Evolutionary conservation across 2,113 vertebrate species (phyloP), one percentile per base, ranked within the genome.

Genomic region (Ochotona curzoniae): DNA sequence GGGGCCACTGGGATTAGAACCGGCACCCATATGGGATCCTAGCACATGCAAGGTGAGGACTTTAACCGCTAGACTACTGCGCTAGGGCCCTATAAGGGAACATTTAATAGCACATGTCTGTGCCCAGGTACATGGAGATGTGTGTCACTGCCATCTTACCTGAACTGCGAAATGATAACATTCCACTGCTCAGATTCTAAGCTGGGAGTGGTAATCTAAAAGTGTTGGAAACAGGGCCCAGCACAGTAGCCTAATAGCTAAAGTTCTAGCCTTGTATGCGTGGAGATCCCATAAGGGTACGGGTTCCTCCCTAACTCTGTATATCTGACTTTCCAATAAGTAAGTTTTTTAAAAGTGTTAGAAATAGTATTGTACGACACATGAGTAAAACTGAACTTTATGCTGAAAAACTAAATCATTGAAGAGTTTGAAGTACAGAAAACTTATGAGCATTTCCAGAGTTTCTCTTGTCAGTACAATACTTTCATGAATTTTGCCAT

Each of bases 351-450:
- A 44, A 44, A 44, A 44, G 38, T 44, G 38, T 44, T 44, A 44
- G 38, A 44, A 44, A 44, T 44, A 44, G 38, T 44, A 44, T 44
- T 44, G 38, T 57, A 44, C 47, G 32, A 35, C 17, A 47, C 38
- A 44, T 28, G 83, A 49, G 89, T 85, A 20, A 82, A 80, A 38
- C 69, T 82, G 38, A 80, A 61, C 18, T 75, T 93, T 85, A 67
- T 67, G 20, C 47, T 84, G 32, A 79, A 79, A 83, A 83, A 79
- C 30, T 32, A 87, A 70, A 15, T 66, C n/a, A 17, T 1, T 54
- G 12, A 83, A 95, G 57, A 76, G 10, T 35, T 28, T 67, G 70
- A 87, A 84, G 28, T 38, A 35, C 61, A 21, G 12, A 18, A 26
- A 15, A 38, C 51, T 78, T 76, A 64, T 86, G 54, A 63, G 1